phyloP scores from a whole-genome alignment of 2,113 vertebrate genomes.

The Gopherus flavomarginatus region DNA sequence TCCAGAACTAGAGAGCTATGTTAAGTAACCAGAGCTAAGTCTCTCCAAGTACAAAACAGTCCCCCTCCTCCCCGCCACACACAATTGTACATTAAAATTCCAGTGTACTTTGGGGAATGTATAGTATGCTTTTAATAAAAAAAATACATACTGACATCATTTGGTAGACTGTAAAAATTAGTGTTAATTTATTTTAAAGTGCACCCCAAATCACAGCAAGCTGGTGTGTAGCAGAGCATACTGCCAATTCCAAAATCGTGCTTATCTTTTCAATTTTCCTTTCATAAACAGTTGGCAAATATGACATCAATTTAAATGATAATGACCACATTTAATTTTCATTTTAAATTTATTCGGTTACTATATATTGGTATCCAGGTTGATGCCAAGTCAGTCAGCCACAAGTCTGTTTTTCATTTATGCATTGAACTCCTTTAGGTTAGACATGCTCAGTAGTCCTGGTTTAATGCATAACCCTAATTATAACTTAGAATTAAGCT shows the following conservation, averaged over 20 bases:
- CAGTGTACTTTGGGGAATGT: neutral
- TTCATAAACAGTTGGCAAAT: conserved; percentile 72
- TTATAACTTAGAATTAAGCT: conserved; percentile 82
- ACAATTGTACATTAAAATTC: neutral
- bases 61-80: neutral
- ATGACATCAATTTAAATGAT: conserved; percentile 71
- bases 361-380: conserved; percentile 70
- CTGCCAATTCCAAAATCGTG: conserved; percentile 45
- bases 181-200: conserved; percentile 48
- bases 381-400: conserved; percentile 76
- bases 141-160: neutral
- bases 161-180: conserved; percentile 31
- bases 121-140: neutral
- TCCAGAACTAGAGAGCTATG: neutral
- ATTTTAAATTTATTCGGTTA: conserved; percentile 76
- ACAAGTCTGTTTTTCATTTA: conserved; percentile 81
- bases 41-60: conserved; percentile 27
- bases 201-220: conserved; percentile 28
- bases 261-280: conserved; percentile 63
- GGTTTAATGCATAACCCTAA: conserved; percentile 85
- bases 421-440: conserved; percentile 72
- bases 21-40: neutral
- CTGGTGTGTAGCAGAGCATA: conserved; percentile 38
- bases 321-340: conserved; percentile 81
- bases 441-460: conserved; percentile 77